Evolutionary conservation across 2,888 invertebrate species (phyloP), one percentile per base, ranked within the genome.

Genomic region (Dryadula phaetusa): DNA sequence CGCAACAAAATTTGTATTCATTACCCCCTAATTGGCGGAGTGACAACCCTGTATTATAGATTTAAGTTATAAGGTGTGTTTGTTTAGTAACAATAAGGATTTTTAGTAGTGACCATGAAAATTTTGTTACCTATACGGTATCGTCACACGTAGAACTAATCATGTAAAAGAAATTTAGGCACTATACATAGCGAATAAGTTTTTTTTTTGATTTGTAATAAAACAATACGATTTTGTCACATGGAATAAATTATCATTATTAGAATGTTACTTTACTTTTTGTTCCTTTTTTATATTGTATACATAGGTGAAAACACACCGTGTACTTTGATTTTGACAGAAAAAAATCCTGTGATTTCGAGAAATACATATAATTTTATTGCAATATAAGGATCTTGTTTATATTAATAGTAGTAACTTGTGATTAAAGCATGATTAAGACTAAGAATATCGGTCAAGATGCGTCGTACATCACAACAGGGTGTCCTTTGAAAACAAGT

Each of bases 391-490:
- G 12, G 3, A 8, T 58, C 2, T 47, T 1, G 47, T n/a, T 25
- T 3, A 65, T 34, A n/a, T 49, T n/a, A 16, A 56, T 28, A 49
- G 12, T 47, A 58, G 25, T 47, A 54, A 32, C 40, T 64, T 60
- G 28, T 63, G 40, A 64, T 60, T 60, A 60, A 42, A 53, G 34
- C 22, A 54, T 62, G 61, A 62, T 46, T n/a, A n/a, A n/a, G n/a
- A 42, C 60, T 18, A 22, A 40, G 52, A 32, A 68, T 68, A 68
- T 64, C 68, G 68, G 64, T 68, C 68, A 68, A 65, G 68, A 68
- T 65, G 64, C 54, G 64, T 54, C 68, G 47, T 64, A 61, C 37
- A 37, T 40, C 60, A 46, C 47, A 54, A 53, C 22, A 14, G 16
- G 54, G 10, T 32, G 62, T 54, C 54, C 54, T 66, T 47, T 40